Percentiles rank a stretch among this genome's conserved stretches.
These are phyloP conservation scores for Pangasius sanitwongsei DNA, from an alignment of 2,797 vertebrate species.

Conservation along the genomic window DNA sequence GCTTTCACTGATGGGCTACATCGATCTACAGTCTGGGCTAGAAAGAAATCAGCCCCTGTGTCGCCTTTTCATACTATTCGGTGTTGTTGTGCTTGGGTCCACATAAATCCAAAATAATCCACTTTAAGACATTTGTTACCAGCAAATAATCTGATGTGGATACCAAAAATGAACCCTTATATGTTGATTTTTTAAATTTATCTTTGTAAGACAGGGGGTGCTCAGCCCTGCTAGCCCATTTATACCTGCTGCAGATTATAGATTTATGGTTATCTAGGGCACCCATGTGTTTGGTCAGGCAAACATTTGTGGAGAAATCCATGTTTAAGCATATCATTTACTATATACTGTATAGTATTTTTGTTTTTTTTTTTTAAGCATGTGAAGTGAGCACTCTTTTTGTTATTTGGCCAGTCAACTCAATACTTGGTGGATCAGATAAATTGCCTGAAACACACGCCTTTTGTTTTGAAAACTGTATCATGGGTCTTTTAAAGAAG, in stretches of 20 bases:
- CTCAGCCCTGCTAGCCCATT: neutral
- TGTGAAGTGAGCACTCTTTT: neutral
- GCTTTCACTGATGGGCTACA: neutral
- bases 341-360: neutral
- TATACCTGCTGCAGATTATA: neutral
- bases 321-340: neutral
- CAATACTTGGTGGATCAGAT: conserved; percentile 2
- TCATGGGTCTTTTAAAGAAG: neutral
- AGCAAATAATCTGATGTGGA: neutral
- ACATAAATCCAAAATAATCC: neutral
- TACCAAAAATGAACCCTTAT: neutral
- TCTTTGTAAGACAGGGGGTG: neutral
- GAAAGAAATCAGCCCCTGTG: neutral
- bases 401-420: conserved; percentile 8
- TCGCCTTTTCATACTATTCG: neutral
- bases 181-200: neutral
- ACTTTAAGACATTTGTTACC: neutral
- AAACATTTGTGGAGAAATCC: neutral
- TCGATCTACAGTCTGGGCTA: neutral
- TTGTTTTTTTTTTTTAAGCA: neutral
- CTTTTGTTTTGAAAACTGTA: neutral
- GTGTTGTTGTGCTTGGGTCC: neutral
- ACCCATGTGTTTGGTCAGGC: too few relatives aligned
- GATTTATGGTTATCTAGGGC: neutral
- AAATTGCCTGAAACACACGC: neutral